These are phyloP conservation scores for Rafetus swinhoei DNA, from an alignment of 2,113 vertebrate genomes.

Conservation along the genomic window DNA sequence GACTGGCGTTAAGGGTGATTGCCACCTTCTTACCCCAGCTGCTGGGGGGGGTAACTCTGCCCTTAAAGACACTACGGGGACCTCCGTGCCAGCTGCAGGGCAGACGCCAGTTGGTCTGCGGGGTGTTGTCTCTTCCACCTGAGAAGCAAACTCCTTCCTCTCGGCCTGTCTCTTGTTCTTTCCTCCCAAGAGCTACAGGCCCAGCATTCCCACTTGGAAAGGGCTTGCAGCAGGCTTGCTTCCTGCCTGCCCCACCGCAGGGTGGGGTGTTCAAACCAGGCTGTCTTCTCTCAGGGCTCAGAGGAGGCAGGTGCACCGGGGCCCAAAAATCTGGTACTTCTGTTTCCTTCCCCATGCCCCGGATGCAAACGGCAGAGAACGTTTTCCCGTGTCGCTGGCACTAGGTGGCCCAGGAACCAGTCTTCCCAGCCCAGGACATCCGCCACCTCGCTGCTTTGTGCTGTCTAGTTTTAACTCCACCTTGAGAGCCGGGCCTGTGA, in stretches of 20 bases:
- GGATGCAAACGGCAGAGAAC: neutral
- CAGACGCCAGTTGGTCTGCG: rapidly evolving
- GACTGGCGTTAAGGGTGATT: neutral
- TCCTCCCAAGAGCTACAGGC: neutral
- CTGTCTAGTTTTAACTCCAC: neutral
- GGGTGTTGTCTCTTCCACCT: rapidly evolving
- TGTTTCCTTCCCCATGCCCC: neutral
- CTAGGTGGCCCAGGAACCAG: neutral
- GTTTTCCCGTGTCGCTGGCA: neutral
- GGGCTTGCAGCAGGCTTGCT: neutral
- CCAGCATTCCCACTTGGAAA: neutral
- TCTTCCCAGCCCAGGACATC: neutral
- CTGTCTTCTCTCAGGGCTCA: neutral
- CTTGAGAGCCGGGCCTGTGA: neutral
- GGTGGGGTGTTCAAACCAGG: neutral
- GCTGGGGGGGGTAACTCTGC: neutral
- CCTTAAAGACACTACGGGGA: rapidly evolving
- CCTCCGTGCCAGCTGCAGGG: neutral
- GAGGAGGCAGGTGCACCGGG: neutral
- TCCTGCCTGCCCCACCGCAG: neutral
- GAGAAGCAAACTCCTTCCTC: slow-evolving; percentile 31
- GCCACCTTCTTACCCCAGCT: neutral
- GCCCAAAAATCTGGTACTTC: neutral
- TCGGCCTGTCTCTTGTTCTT: rapidly evolving
- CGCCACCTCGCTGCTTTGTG: neutral